Base-by-base conservation (phyloP, 2,113 vertebrate genomes). In the Emydura subglobosa region DNA sequence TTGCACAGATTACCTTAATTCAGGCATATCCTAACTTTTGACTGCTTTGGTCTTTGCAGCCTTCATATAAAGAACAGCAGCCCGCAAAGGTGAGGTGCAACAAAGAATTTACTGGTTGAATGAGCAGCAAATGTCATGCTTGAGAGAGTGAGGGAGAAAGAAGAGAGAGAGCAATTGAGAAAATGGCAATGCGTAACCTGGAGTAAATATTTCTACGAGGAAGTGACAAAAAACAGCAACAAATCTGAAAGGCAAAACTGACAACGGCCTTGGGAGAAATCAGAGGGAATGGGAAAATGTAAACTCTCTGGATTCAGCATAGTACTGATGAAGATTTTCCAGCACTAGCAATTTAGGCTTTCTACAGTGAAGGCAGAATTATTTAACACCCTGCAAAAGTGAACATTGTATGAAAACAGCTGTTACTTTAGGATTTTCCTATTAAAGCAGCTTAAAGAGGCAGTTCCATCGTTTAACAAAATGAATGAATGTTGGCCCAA, bases 381-480 rank as follows among this genome's bases (percentile, higher is more conserved):
- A 79, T 72, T 96, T 94, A 79, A 61, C n/a, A 83, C 2, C 44
- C 42, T 87, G 92, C 87, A 90, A 96, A 94, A 96, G 95, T 68
- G 93, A 87, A 89, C 95, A 79, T 85, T 96, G 87, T 95, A 47
- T 91, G 78, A 92, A 95, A 94, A 83, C 81, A 89, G 53, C 49
- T 87, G 31, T 82, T 94, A 74, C 55, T 89, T 92, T 90, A 95
- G 80, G 65, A 95, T 95, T 96, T 95, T 94, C 80, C 68, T 81
- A 53, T 93, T 91, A 79, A 95, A 96, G 80, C 34, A 50, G 27
- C 55, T 87, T 87, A 83, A 96, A 97, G 68, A 79, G 55, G 65
- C 24, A 72, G 29, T 59, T 94, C 79, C 54, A 90, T 79, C 51
- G 78, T 86, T 96, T 78, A 87, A 84, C 17, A 50, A 42, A 92